Percentiles rank a stretch among this genome's conserved stretches.
Evolutionary conservation across 2,888 invertebrate species (phyloP).

Genomic region (Drosophila subquinaria): DNA sequence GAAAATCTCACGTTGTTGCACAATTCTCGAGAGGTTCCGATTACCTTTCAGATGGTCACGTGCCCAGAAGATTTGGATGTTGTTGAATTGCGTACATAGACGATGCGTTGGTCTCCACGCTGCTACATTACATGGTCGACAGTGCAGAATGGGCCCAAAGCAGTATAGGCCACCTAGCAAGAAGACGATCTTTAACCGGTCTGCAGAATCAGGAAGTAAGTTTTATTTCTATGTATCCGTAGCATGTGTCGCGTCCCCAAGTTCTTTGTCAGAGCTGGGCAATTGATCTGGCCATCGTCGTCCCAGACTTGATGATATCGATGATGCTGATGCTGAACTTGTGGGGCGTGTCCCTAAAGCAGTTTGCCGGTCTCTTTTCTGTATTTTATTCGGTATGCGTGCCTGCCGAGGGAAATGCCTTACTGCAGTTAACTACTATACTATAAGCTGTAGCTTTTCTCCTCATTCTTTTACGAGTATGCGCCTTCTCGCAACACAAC

Average conservation of each 20-base stretch:
- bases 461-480: background rate
- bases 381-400: slow-evolving; percentile 44
- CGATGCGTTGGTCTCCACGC: background rate
- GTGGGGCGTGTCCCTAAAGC: slow-evolving; percentile 36
- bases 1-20: background rate
- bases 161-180: background rate
- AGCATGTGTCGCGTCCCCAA: slow-evolving; percentile 67
- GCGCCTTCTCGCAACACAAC: slow-evolving; percentile 15
- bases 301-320: slow-evolving; percentile 36
- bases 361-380: slow-evolving; percentile 35
- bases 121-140: slow-evolving; percentile 13
- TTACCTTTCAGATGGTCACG: slow-evolving; percentile 5
- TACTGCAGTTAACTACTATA: slow-evolving; percentile 12
- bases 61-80: slow-evolving; percentile 6
- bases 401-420: slow-evolving; percentile 59
- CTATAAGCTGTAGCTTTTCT: slow-evolving; percentile 1
- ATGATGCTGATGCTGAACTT: slow-evolving; percentile 19
- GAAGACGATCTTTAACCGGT: slow-evolving; percentile 34
- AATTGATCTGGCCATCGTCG: slow-evolving; percentile 67
- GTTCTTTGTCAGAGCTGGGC: slow-evolving; percentile 32
- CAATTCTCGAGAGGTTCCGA: background rate
- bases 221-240: slow-evolving; percentile 62
- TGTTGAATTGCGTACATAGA: slow-evolving; percentile 4
- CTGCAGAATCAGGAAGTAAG: slow-evolving; percentile 77
- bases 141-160: background rate